Evolutionary conservation across 2,888 invertebrate genomes (phyloP).

Genomic region (Drosophila quinaria): DNA sequence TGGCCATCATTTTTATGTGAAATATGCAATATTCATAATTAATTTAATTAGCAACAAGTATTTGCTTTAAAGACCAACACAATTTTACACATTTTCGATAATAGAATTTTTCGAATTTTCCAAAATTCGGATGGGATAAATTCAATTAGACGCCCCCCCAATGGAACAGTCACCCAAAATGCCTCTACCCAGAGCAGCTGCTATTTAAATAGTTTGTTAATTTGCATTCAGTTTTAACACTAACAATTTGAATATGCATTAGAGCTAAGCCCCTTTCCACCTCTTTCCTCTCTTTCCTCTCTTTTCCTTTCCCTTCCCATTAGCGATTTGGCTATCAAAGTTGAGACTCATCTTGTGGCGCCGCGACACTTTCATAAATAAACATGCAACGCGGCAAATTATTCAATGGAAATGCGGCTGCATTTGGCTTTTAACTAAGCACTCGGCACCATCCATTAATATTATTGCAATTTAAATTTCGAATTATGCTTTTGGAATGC

Average conservation of each 20-base stretch:
- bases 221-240: slow-evolving; percentile 75
- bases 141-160: slow-evolving; percentile 51
- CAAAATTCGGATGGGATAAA: slow-evolving; percentile 8
- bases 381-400: slow-evolving; percentile 68
- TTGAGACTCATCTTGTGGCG: slow-evolving; percentile 38
- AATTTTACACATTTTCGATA: slow-evolving; percentile 3
- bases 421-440: slow-evolving; percentile 65
- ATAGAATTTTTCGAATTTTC: neutral
- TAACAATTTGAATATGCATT: slow-evolving; percentile 62
- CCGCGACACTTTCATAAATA: slow-evolving; percentile 77
- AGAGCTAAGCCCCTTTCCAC: slow-evolving; percentile 6
- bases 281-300: neutral
- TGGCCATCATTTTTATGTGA: slow-evolving; percentile 31
- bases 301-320: neutral
- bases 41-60: slow-evolving; percentile 71
- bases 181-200: slow-evolving; percentile 34
- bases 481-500: slow-evolving; percentile 70
- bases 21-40: slow-evolving; percentile 58
- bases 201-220: slow-evolving; percentile 69
- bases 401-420: slow-evolving; percentile 62
- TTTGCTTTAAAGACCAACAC: slow-evolving; percentile 48
- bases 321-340: slow-evolving; percentile 40
- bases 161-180: neutral
- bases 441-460: slow-evolving; percentile 60
- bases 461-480: slow-evolving; percentile 74